These are phyloP conservation scores for Zophobas atratus DNA, from an alignment of 1,140 invertebrate genomes.

Conservation along the genomic window DNA sequence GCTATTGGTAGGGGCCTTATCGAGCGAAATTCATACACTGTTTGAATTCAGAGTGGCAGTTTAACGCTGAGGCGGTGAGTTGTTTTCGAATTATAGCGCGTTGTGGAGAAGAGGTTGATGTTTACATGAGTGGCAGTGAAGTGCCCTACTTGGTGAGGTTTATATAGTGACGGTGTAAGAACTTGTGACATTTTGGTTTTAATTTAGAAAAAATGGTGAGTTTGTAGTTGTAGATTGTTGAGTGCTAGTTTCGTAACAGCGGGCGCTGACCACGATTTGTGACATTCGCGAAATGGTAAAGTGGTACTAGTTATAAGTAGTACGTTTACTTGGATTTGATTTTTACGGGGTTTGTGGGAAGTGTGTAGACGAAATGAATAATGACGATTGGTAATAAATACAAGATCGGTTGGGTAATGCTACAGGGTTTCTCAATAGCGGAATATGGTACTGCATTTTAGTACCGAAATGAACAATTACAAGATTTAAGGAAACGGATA, in stretches of 20 bases:
- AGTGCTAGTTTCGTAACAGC: not conserved
- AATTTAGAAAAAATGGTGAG: slow-evolving; percentile 18
- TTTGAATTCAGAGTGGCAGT: slow-evolving; percentile 40
- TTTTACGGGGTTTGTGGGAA: too few species aligned
- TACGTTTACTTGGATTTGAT: too few species aligned
- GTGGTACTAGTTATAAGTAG: too few species aligned
- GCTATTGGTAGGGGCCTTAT: slow-evolving; percentile 60
- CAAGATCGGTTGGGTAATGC: too few species aligned
- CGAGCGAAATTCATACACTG: slow-evolving; percentile 58
- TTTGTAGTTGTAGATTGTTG: not conserved
- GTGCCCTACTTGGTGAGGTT: slow-evolving; percentile 20
- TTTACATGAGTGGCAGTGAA: slow-evolving; percentile 29
- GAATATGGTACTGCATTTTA: too few species aligned
- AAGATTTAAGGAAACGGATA: too few species aligned
- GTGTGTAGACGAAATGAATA: too few species aligned
- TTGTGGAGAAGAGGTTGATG: slow-evolving; percentile 13
- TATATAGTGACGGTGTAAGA: slow-evolving; percentile 17
- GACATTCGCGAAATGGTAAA: not conserved
- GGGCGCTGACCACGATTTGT: not conserved
- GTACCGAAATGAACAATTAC: too few species aligned
- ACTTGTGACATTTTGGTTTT: slow-evolving; percentile 5
- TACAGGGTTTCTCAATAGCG: too few species aligned
- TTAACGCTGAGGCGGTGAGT: slow-evolving; percentile 25
- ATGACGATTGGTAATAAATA: too few species aligned
- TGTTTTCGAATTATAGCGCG: slow-evolving; percentile 37